Conservation (phyloP, 1,140 invertebrate genomes). For the Aphidius gifuensis region DNA sequence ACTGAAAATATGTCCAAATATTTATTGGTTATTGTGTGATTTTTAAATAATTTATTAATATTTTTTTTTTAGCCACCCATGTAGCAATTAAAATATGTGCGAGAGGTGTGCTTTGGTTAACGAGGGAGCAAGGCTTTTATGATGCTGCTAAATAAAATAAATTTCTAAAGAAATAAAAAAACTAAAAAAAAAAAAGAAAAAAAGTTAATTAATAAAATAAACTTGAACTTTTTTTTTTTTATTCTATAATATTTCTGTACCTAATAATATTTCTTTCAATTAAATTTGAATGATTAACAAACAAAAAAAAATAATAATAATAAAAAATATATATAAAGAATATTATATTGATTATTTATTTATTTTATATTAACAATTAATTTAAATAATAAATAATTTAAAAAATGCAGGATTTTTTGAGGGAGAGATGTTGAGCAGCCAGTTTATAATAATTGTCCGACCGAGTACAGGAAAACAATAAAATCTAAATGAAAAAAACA, state of each 20-base stretch:
- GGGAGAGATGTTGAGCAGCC: too few relatives aligned
- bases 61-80: constrained; percentile 11
- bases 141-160: constrained; percentile 10
- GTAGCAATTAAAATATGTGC: too few relatives aligned
- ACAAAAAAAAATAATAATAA: background rate
- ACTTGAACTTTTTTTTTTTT: too few relatives aligned
- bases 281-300: too few relatives aligned
- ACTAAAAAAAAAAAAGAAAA: too few relatives aligned
- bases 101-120: constrained; percentile 14
- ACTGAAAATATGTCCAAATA: too few relatives aligned
- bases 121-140: constrained; percentile 5
- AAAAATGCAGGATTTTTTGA: too few relatives aligned
- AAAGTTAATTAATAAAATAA: background rate
- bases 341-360: too few relatives aligned
- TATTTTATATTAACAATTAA: too few relatives aligned
- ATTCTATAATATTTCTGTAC: too few relatives aligned
- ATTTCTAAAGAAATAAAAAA: background rate
- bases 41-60: constrained; percentile 5
- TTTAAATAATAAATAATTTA: too few relatives aligned
- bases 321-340: background rate
- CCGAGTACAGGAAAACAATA: background rate
- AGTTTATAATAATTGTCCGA: too few relatives aligned
- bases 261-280: background rate
- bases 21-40: background rate
- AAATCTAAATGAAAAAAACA: background rate